Percentiles rank a stretch among this genome's conserved stretches.
Evolutionary conservation across 2,113 vertebrate species (phyloP).

Genomic region (Zosterops japonicus): DNA sequence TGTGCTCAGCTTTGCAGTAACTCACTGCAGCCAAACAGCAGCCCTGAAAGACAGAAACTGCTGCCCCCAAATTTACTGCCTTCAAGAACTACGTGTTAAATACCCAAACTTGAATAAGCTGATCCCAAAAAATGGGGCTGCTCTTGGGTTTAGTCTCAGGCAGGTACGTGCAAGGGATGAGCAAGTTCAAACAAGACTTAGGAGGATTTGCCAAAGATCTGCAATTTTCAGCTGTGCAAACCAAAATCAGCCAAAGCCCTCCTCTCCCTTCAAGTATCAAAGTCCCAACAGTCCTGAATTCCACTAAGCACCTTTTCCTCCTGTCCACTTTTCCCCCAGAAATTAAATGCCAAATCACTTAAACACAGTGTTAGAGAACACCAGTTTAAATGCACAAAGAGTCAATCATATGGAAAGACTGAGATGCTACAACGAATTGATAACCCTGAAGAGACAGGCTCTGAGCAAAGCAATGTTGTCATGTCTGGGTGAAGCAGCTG

Average conservation of each 20-base stretch:
- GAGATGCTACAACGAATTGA: not conserved
- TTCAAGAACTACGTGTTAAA: not conserved
- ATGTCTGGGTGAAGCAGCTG: not conserved
- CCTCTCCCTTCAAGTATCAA: not conserved
- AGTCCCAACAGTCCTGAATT: fast-evolving
- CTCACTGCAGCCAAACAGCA: not conserved
- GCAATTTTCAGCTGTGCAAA: not conserved
- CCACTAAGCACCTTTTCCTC: not conserved
- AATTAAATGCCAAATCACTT: not conserved
- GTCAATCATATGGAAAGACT: not conserved
- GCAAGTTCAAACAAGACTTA: not conserved
- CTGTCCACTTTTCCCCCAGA: not conserved
- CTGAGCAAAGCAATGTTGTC: not conserved
- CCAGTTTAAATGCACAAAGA: not conserved
- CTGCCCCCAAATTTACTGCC: not conserved
- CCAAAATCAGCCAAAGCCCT: not conserved
- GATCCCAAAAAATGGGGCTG: not conserved
- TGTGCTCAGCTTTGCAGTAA: not conserved
- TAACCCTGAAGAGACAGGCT: not conserved
- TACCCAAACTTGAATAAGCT: not conserved
- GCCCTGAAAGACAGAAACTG: not conserved
- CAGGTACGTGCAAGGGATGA: not conserved
- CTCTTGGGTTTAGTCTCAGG: not conserved
- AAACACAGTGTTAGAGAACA: not conserved
- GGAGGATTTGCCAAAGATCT: not conserved